These are phyloP conservation scores for Dunckerocampus dactyliophorus DNA, from an alignment of 2,113 vertebrate species.

Conservation along the genomic window DNA sequence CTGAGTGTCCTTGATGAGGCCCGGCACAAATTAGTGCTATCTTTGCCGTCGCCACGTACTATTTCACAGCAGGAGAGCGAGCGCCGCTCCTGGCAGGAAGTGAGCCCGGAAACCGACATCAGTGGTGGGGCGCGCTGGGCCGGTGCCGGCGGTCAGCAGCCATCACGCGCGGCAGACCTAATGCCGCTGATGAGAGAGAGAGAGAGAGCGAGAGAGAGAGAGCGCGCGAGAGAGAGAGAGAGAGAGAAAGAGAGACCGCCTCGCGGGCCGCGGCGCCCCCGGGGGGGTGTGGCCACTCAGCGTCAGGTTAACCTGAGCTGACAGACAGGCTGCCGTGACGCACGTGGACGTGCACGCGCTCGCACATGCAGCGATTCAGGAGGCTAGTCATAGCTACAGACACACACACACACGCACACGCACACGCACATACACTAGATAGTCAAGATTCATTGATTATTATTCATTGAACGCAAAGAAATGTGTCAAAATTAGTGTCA, in stretches of 20 bases:
- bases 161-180: conserved; percentile 71
- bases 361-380: conserved; percentile 19
- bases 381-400: conserved; percentile 27
- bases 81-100: conserved; percentile 63
- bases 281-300: conserved; percentile 59
- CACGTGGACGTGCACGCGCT: conserved; percentile 20
- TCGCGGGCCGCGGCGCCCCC: conserved; percentile 52
- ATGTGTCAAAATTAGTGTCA: neutral
- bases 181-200: conserved; percentile 76
- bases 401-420: neutral
- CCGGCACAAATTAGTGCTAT: conserved; percentile 56
- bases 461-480: neutral
- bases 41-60: conserved; percentile 45
- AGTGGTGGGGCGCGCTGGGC: conserved; percentile 38
- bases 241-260: conserved; percentile 45
- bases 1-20: conserved; percentile 60
- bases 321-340: conserved; percentile 56
- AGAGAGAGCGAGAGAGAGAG: conserved; percentile 58
- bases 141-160: conserved; percentile 69
- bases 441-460: neutral
- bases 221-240: conserved; percentile 56
- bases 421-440: neutral
- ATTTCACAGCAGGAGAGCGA: conserved; percentile 62
- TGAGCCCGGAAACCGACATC: conserved; percentile 56
- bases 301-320: conserved; percentile 72